Percentiles rank a stretch among this genome's conserved stretches.
These are phyloP conservation scores for Chionoecetes opilio DNA, from an alignment of 1,140 invertebrate genomes.

Conservation along the genomic window DNA sequence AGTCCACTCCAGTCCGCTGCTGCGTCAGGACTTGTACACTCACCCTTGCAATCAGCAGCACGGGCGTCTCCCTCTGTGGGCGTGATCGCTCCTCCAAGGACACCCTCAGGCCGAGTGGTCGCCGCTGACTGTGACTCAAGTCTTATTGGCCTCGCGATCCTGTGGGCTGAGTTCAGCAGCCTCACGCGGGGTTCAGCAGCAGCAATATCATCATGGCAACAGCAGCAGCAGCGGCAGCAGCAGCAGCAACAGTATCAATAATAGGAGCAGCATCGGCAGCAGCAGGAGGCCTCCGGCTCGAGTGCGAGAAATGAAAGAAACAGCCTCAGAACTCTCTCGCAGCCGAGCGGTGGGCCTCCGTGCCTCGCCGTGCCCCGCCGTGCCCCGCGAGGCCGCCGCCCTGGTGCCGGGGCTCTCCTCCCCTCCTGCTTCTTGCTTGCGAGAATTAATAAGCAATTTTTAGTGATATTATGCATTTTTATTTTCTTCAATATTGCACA, in stretches of 20 bases:
- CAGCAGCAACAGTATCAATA: background rate
- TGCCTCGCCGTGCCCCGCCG: background rate
- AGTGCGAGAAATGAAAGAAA: slow-evolving; percentile 37
- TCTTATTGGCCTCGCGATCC: background rate
- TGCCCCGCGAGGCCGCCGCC: background rate
- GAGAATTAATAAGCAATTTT: slow-evolving; percentile 55
- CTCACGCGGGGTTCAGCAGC: slow-evolving; percentile 8
- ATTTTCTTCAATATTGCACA: slow-evolving; percentile 41
- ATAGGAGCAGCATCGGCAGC: background rate
- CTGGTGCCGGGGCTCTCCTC: background rate
- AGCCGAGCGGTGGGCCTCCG: background rate
- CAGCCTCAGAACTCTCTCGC: slow-evolving; percentile 45
- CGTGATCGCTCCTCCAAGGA: background rate
- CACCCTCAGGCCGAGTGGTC: background rate
- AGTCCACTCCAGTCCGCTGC: background rate
- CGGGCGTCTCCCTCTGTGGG: background rate
- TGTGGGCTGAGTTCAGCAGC: background rate
- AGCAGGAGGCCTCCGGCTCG: background rate
- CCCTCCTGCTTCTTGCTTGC: background rate
- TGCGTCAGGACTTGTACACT: background rate
- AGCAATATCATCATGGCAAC: background rate
- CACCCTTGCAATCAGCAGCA: background rate
- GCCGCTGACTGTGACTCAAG: background rate
- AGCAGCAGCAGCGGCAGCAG: slow-evolving; percentile 22
- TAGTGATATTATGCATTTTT: slow-evolving; percentile 37